Percentiles rank a stretch among this genome's conserved stretches.
These are phyloP conservation scores for Bufo bufo DNA, from an alignment of 2,113 vertebrate genomes.

Conservation along the genomic window DNA sequence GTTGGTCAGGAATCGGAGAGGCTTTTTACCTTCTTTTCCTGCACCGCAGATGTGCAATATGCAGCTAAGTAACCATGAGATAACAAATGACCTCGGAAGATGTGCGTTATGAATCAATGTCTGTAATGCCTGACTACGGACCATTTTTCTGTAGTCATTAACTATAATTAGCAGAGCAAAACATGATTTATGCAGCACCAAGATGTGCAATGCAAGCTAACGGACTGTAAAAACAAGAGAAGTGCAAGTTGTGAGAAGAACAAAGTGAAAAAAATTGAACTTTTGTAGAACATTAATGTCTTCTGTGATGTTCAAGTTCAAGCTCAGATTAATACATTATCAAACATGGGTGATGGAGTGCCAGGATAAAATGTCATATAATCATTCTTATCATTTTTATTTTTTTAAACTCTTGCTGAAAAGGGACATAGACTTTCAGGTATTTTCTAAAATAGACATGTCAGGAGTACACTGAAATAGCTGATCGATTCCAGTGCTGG, in stretches of 20 bases:
- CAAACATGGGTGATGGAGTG: not conserved
- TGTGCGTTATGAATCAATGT: conserved; percentile 53
- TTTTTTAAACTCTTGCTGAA: too few relatives aligned
- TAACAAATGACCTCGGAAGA: conserved; percentile 47
- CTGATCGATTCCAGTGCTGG: too few relatives aligned
- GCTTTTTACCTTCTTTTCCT: not conserved
- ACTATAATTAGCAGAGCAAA: conserved; percentile 57
- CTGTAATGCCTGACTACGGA: conserved; percentile 45
- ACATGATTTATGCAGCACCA: conserved; percentile 48
- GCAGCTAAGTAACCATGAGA: conserved; percentile 50
- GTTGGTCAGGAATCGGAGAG: conserved; percentile 36
- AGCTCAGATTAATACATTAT: not conserved
- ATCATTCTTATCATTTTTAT: too few relatives aligned
- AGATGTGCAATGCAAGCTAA: conserved; percentile 47
- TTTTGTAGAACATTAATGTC: not conserved
- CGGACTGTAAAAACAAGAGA: not conserved
- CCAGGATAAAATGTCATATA: too few relatives aligned
- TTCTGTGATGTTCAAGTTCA: not conserved
- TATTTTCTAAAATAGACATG: too few relatives aligned
- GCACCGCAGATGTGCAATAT: conserved; percentile 44
- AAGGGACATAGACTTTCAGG: too few relatives aligned
- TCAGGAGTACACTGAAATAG: too few relatives aligned
- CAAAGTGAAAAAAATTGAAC: not conserved
- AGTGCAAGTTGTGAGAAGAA: not conserved
- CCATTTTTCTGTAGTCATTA: conserved; percentile 55